phyloP scores from a whole-genome alignment of 2,113 vertebrate genomes.

The Phylloscopus trochiloides region DNA sequence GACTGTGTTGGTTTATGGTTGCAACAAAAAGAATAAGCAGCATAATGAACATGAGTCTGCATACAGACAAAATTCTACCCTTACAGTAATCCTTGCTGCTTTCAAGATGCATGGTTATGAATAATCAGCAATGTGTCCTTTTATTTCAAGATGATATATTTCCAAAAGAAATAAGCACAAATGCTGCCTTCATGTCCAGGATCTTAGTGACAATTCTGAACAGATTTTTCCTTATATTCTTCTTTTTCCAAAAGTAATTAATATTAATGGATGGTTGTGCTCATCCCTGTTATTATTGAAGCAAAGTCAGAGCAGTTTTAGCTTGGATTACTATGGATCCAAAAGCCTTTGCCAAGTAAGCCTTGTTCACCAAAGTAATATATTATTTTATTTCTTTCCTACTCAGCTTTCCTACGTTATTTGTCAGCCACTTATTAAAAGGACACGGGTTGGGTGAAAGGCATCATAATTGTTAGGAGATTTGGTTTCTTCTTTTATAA shows the following conservation, averaged over 20 bases:
- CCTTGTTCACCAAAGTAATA: neutral
- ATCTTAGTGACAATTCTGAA: neutral
- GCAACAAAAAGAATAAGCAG: neutral
- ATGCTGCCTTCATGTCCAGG: neutral
- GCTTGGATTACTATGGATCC: neutral
- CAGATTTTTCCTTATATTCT: neutral
- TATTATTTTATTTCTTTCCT: neutral
- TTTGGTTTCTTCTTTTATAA: neutral
- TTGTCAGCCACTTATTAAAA: neutral
- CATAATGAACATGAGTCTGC: neutral
- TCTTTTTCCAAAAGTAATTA: neutral
- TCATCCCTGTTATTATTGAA: neutral
- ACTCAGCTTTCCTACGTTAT: neutral
- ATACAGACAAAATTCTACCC: neutral
- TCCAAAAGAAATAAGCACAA: neutral
- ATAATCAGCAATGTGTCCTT: neutral
- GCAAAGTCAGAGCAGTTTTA: neutral
- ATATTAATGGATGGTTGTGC: neutral
- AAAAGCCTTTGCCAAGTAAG: neutral
- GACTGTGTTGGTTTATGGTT: neutral
- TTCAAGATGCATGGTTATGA: neutral
- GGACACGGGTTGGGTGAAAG: neutral
- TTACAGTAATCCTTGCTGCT: neutral
- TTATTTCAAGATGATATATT: neutral
- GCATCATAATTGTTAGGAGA: neutral